A percentile compares a stretch with the other conserved stretches of the same genome.
These are phyloP conservation scores for Atta colombica DNA, from an alignment of 1,140 invertebrate genomes.

Conservation along the genomic window DNA sequence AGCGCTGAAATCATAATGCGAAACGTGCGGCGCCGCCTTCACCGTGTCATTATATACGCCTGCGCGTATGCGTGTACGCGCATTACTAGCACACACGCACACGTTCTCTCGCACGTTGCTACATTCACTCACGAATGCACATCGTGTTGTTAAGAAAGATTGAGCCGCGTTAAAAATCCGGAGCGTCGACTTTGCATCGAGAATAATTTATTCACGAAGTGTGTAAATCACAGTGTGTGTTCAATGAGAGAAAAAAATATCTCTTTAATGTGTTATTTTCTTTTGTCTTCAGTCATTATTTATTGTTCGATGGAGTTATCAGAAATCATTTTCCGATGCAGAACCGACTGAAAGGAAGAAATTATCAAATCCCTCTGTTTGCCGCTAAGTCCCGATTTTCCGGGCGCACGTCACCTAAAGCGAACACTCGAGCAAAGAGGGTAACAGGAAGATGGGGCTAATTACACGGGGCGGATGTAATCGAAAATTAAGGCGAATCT, in stretches of 20 bases:
- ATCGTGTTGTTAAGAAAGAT: slow-evolving; percentile 41
- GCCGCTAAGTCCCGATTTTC: slow-evolving; percentile 51
- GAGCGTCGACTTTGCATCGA: slow-evolving; percentile 6
- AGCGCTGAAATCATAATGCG: slow-evolving; percentile 89
- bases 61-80: slow-evolving; percentile 48
- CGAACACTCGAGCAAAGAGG: slow-evolving; percentile 36
- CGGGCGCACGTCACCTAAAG: slow-evolving; percentile 41
- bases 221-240: background rate
- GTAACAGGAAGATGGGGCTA: slow-evolving; percentile 63
- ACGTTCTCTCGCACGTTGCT: background rate
- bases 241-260: background rate
- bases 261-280: background rate
- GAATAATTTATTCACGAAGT: background rate
- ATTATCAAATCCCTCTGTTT: slow-evolving; percentile 16
- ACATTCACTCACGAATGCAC: slow-evolving; percentile 2
- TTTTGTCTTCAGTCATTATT: background rate
- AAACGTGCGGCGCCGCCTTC: slow-evolving; percentile 84
- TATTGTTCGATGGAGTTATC: background rate
- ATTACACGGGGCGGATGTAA: slow-evolving; percentile 74
- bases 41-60: slow-evolving; percentile 76
- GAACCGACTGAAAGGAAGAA: slow-evolving; percentile 38
- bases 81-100: slow-evolving; percentile 40
- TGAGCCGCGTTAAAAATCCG: slow-evolving; percentile 57
- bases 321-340: background rate
- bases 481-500: slow-evolving; percentile 75